phyloP scores from a whole-genome alignment of 2,888 invertebrate species.

The Chorisops tibialis region DNA sequence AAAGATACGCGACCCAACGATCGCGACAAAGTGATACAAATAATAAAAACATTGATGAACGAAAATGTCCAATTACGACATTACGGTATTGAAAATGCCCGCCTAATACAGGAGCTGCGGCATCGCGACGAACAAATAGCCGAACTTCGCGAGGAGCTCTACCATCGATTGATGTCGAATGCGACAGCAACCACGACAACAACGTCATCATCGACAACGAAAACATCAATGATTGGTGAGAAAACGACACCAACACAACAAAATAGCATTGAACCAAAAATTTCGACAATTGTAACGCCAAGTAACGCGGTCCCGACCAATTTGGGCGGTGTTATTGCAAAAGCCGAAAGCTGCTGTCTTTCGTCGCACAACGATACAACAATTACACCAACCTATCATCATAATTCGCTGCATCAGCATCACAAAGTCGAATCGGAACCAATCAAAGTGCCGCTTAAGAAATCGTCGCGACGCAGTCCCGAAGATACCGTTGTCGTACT shows the following conservation, averaged over 20 bases:
- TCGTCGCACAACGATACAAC: constrained; percentile 20
- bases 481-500: constrained; percentile 38
- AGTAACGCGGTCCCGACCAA: constrained; percentile 23
- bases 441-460: constrained; percentile 42
- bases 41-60: constrained; percentile 44
- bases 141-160: constrained; percentile 48
- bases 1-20: constrained; percentile 48
- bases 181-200: constrained; percentile 10
- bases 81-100: constrained; percentile 42
- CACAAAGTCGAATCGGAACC: constrained; percentile 37
- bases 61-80: constrained; percentile 48
- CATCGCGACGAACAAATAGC: constrained; percentile 47
- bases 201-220: not conserved
- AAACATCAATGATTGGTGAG: not conserved
- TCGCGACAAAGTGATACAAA: constrained; percentile 47
- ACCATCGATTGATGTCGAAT: constrained; percentile 34
- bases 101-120: constrained; percentile 45
- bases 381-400: constrained; percentile 8
- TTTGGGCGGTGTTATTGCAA: constrained; percentile 38
- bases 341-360: constrained; percentile 30
- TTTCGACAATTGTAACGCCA: not conserved
- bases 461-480: constrained; percentile 42
- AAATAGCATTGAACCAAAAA: not conserved
- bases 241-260: constrained; percentile 4
- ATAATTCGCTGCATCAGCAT: constrained; percentile 20